Conservation (phyloP, 1,140 invertebrate genomes). For the Chrysoperla carnea region DNA sequence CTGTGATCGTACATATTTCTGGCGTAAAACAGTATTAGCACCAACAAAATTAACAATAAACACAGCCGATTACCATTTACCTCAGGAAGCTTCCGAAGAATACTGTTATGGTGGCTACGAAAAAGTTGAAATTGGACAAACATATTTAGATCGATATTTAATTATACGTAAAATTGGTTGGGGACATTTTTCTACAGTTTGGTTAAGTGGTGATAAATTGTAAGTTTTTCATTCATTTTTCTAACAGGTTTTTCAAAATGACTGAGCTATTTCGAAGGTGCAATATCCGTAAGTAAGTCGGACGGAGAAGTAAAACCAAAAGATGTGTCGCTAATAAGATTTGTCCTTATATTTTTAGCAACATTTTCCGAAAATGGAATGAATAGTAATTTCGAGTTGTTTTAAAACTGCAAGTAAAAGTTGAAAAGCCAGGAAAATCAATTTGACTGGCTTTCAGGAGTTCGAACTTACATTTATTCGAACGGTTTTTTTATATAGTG, state of each 20-base stretch:
- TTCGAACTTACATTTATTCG: too few relatives aligned
- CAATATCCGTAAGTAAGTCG: too few relatives aligned
- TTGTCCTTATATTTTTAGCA: background rate
- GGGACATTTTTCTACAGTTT: constrained; percentile 97
- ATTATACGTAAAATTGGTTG: constrained; percentile 91
- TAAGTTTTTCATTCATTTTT: constrained; percentile 27
- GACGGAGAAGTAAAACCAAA: too few relatives aligned
- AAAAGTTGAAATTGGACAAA: constrained; percentile 87
- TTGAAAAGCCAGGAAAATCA: too few relatives aligned
- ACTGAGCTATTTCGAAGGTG: background rate
- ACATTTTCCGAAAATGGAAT: too few relatives aligned
- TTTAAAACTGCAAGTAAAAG: too few relatives aligned
- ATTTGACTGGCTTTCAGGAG: too few relatives aligned
- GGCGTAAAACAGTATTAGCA: too few relatives aligned
- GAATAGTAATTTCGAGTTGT: too few relatives aligned
- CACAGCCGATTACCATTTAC: background rate
- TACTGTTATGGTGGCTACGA: constrained; percentile 94
- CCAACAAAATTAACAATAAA: too few relatives aligned
- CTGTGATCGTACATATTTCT: too few relatives aligned
- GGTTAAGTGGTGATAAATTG: constrained; percentile 88
- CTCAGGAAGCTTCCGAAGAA: constrained; percentile 79
- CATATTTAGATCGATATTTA: constrained; percentile 81
- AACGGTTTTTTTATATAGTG: too few relatives aligned
- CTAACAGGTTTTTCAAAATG: background rate
- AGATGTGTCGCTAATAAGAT: background rate